Evolutionary conservation across 2,888 invertebrate genomes (phyloP).

Genomic region (Eupithecia pulchellata): DNA sequence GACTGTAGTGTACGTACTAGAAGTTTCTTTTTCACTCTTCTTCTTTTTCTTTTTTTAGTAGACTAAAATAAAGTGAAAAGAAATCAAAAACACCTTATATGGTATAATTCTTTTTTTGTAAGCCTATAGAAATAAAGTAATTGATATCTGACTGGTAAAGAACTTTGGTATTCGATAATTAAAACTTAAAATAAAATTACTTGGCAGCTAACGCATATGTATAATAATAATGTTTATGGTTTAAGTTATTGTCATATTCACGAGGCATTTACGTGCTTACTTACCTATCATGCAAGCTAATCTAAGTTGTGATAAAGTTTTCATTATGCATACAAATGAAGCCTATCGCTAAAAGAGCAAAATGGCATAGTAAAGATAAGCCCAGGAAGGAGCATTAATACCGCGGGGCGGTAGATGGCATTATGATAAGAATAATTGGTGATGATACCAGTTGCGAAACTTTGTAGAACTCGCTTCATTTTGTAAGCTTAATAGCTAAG

Average conservation of each 20-base stretch:
- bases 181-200: too few species aligned
- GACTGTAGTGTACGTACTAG: too few species aligned
- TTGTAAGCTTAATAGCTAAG: background rate
- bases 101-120: too few species aligned
- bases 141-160: too few species aligned
- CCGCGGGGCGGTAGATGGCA: constrained; percentile 20
- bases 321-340: constrained; percentile 14
- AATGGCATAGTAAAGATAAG: constrained; percentile 12
- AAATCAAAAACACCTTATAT: too few species aligned
- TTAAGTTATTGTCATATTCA: constrained; percentile 66
- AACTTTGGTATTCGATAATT: too few species aligned
- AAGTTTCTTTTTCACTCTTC: too few species aligned
- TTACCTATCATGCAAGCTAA: constrained; percentile 23
- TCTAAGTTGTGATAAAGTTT: background rate
- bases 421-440: constrained; percentile 27
- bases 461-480: constrained; percentile 15
- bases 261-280: too few species aligned
- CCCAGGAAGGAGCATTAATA: constrained; percentile 15
- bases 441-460: constrained; percentile 19
- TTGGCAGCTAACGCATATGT: too few species aligned
- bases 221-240: constrained; percentile 63
- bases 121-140: too few species aligned
- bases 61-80: too few species aligned
- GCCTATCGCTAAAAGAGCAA: background rate
- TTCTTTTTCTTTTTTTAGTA: too few species aligned